Conservation (phyloP, 2,888 invertebrate genomes). For the Campoplex nolae region DNA sequence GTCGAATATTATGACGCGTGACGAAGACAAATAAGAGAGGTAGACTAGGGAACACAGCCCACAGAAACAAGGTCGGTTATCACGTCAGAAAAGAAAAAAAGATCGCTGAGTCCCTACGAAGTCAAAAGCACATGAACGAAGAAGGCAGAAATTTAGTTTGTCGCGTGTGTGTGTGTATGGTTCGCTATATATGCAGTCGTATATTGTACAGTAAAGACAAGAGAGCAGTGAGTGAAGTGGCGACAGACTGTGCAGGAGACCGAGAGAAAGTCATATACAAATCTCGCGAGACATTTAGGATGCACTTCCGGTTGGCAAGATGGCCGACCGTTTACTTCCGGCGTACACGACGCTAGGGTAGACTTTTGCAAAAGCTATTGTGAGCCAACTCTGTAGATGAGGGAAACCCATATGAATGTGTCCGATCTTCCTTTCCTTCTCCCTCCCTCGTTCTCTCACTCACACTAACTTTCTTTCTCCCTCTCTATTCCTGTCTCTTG, state of each 20-base stretch:
- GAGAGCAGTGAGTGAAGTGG: conserved; percentile 53
- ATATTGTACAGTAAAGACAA: conserved; percentile 45
- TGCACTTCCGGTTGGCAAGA: conserved; percentile 81
- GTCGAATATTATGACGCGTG: conserved; percentile 16
- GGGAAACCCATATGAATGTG: conserved; percentile 36
- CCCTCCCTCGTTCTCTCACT: conserved; percentile 43
- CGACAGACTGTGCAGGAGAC: conserved; percentile 54
- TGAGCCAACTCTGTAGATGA: conserved; percentile 71
- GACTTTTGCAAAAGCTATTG: conserved; percentile 77
- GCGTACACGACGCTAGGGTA: conserved; percentile 69
- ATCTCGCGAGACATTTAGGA: conserved; percentile 81
- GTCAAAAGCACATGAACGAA: conserved; percentile 26
- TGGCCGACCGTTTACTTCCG: conserved; percentile 81
- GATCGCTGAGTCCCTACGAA: conserved; percentile 29
- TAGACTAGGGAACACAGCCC: not conserved
- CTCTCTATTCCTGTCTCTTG: conserved; percentile 23
- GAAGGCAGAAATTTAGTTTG: conserved; percentile 44
- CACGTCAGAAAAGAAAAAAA: conserved; percentile 52
- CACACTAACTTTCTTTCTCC: not conserved
- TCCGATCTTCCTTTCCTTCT: conserved; percentile 34
- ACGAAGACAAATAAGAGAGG: not conserved
- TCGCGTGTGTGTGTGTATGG: not conserved
- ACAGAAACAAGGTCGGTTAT: conserved; percentile 31
- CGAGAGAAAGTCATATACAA: conserved; percentile 74
- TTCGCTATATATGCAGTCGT: not conserved